Percentiles rank a stretch among this genome's conserved stretches.
Evolutionary conservation across 1,140 invertebrate species (phyloP).

Genomic region (Drosophila miranda): DNA sequence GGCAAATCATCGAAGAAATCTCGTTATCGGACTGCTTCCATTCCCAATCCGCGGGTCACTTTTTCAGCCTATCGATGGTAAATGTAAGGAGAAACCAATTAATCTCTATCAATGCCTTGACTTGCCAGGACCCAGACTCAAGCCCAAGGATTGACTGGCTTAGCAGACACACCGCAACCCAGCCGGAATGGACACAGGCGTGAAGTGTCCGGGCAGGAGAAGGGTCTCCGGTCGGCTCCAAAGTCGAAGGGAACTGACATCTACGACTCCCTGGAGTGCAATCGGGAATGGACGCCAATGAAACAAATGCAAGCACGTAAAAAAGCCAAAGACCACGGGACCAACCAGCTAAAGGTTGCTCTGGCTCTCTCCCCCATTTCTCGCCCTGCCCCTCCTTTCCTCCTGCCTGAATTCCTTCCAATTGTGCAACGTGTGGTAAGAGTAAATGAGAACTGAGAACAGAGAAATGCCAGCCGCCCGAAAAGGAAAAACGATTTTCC

Average conservation of each 20-base stretch:
- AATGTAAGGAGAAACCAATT: slow-evolving; percentile 73
- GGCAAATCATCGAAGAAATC: slow-evolving; percentile 51
- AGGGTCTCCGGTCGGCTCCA: slow-evolving; percentile 12
- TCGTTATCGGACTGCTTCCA: slow-evolving; percentile 40
- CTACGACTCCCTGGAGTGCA: slow-evolving; percentile 78
- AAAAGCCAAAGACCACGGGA: slow-evolving; percentile 46
- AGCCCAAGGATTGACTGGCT: slow-evolving; percentile 69
- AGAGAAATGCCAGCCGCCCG: slow-evolving; percentile 22
- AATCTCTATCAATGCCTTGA: slow-evolving; percentile 68
- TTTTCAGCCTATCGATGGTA: slow-evolving; percentile 37
- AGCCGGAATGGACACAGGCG: slow-evolving; percentile 28
- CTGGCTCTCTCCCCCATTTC: background rate
- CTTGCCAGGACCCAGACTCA: slow-evolving; percentile 25
- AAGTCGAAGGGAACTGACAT: slow-evolving; percentile 39
- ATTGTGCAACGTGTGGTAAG: slow-evolving; percentile 67
- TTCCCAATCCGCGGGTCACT: slow-evolving; percentile 1
- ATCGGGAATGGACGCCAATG: slow-evolving; percentile 78
- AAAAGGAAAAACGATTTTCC: slow-evolving; percentile 73
- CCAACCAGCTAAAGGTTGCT: slow-evolving; percentile 36
- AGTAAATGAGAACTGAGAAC: slow-evolving; percentile 64
- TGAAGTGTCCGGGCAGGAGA: slow-evolving; percentile 25
- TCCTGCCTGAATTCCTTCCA: slow-evolving; percentile 16
- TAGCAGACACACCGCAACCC: slow-evolving; percentile 26
- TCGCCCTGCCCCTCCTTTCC: background rate
- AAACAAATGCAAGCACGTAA: slow-evolving; percentile 74